Evolutionary conservation across 2,888 invertebrate species (phyloP).

Genomic region (Agrypnus murinus): DNA sequence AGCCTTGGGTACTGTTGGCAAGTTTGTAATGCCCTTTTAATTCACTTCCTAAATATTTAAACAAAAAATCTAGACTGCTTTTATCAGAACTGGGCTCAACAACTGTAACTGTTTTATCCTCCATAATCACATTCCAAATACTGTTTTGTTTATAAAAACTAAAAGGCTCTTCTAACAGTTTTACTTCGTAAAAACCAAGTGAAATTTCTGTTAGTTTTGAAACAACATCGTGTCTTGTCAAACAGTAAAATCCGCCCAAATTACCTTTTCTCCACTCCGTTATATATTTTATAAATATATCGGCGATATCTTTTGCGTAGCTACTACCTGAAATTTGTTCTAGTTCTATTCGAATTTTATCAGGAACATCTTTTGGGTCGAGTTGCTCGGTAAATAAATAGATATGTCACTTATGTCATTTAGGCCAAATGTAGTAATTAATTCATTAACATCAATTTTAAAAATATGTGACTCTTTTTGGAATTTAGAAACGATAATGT

Average conservation of each 20-base stretch:
- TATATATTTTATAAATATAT: not conserved
- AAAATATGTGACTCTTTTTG: no score
- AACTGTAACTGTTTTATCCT: not conserved
- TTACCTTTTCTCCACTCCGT: slow-evolving; percentile 2
- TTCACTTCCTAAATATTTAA: not conserved
- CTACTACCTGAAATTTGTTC: no score
- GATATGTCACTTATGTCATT: no score
- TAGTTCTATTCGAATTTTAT: no score
- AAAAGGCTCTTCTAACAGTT: not conserved
- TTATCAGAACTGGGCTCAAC: not conserved
- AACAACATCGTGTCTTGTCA: not conserved
- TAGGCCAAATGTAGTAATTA: no score
- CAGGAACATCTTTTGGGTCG: no score
- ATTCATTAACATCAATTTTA: no score
- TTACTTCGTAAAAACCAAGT: not conserved
- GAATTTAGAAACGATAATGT: no score
- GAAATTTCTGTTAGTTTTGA: not conserved
- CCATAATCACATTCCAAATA: not conserved
- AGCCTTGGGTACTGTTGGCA: no score
- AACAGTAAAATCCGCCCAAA: slow-evolving; percentile 2
- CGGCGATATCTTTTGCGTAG: not conserved
- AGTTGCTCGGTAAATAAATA: no score
- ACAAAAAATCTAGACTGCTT: not conserved
- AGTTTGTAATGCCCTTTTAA: not conserved
- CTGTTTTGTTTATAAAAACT: not conserved